Evolutionary conservation across 2,888 invertebrate genomes (phyloP), one percentile per base, ranked within the genome.

Genomic region (Lasioglossum pauxillum): DNA sequence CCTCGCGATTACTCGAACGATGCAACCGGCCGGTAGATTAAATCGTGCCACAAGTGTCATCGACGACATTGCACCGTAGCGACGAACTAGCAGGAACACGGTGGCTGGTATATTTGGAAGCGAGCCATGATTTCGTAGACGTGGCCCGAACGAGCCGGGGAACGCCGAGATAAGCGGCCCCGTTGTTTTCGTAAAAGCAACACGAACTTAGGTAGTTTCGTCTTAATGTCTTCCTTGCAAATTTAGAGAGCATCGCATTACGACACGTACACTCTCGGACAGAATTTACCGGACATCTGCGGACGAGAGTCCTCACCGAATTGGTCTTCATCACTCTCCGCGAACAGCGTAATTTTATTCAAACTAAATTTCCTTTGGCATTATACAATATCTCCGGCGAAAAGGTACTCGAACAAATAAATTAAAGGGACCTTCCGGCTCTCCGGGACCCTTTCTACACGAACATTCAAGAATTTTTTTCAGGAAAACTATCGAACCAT

Each of bases 1-100:
- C 53, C 16, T 41, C 64, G 71, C 44, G 81, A 84, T 82, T 86
- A 82, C 75, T 86, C 19, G 60, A 67, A 74, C 78, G 74, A 69
- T 53, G 77, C 81, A 46, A 82, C 85, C 73, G 53, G 4, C 46
- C 46, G 81, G 41, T 35, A 74, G 82, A 85, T 83, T 89, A 90
- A 87, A 89, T 74, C 81, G 78, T 71, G 90, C 90, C 87, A 90
- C 91, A 90, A 90, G 90, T 90, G 90, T 89, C 88, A 86, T 82
- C 84, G 78, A 77, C 86, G 88, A 89, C 88, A 78, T 81, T 82
- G 82, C 80, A 57, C 77, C 46, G 78, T 83, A 44, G 74, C 75
- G 69, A 82, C 71, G 77, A 67, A 64, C 80, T 5, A 77, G 23
- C 31, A 23, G 67, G 67, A 73, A 74, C 79, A 72, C 72, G 71